Percentiles rank a stretch among this genome's conserved stretches.
Evolutionary conservation across 2,797 vertebrate species (phyloP).

Genomic region (Manis crassicaudata): DNA sequence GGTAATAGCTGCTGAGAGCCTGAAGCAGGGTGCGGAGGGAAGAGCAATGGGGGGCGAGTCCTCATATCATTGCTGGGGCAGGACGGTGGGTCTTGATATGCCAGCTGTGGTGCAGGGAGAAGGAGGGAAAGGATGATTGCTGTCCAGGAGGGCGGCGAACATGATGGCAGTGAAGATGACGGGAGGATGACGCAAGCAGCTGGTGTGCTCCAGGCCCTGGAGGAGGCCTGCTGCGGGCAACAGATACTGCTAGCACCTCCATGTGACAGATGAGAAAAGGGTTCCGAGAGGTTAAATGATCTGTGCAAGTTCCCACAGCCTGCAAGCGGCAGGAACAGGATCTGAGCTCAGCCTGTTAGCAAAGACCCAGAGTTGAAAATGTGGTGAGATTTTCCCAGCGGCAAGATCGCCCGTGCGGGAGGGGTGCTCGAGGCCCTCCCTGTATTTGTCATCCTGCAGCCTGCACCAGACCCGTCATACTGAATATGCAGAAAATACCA

Average conservation of each 20-base stretch:
- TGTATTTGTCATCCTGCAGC: fast-evolving
- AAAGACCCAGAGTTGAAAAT: neutral
- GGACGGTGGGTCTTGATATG: fast-evolving
- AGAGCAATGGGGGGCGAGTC: neutral
- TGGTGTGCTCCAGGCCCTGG: fast-evolving
- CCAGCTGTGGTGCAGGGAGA: neutral
- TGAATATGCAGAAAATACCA: neutral
- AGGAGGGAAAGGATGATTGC: too few relatives aligned
- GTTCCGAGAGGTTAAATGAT: neutral
- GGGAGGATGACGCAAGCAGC: neutral
- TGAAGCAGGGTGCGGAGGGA: neutral
- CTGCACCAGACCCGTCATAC: fast-evolving
- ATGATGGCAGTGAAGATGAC: too few relatives aligned
- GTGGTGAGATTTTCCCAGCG: fast-evolving
- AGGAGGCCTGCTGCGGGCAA: neutral
- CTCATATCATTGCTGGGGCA: fast-evolving
- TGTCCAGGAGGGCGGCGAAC: neutral
- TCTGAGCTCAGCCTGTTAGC: neutral
- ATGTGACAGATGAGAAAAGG: neutral
- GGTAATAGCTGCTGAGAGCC: neutral
- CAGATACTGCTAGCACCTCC: neutral
- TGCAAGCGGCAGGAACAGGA: neutral
- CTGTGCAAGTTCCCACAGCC: neutral
- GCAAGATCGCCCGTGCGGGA: neutral
- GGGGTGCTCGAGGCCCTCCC: neutral